phyloP scores from a whole-genome alignment of 1,140 invertebrate species.

The Drosophila cardini region DNA sequence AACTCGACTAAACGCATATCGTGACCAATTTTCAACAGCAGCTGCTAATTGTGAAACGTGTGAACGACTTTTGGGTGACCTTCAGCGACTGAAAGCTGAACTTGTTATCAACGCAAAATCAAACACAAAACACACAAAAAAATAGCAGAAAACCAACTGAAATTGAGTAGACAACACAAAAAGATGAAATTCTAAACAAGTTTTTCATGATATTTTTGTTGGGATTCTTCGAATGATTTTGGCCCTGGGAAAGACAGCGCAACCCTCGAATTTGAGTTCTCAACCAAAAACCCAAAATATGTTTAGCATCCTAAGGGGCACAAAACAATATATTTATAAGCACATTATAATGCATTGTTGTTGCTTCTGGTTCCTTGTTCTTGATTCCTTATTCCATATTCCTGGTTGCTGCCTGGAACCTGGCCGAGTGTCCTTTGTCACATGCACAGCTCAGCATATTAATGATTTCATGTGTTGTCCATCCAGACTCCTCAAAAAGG shows the following conservation, averaged over 20 bases:
- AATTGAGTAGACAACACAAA: background rate
- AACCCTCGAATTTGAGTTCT: slow-evolving; percentile 61
- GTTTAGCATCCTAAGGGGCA: slow-evolving; percentile 33
- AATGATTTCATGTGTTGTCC: slow-evolving; percentile 59
- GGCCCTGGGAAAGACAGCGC: slow-evolving; percentile 59
- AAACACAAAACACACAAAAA: slow-evolving; percentile 53
- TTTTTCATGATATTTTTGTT: slow-evolving; percentile 47
- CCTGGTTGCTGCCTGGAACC: background rate
- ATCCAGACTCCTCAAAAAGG: slow-evolving; percentile 19
- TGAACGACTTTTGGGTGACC: slow-evolving; percentile 75
- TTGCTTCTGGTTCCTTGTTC: slow-evolving; percentile 22
- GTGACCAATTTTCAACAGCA: slow-evolving; percentile 53
- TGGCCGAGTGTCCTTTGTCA: slow-evolving; percentile 70
- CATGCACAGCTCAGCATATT: slow-evolving; percentile 79
- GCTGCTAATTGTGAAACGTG: slow-evolving; percentile 82
- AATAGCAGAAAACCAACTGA: slow-evolving; percentile 22
- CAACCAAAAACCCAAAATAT: slow-evolving; percentile 43
- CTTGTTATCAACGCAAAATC: slow-evolving; percentile 72
- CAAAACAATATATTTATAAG: slow-evolving; percentile 68
- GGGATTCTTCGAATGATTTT: slow-evolving; percentile 28
- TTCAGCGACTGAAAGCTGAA: slow-evolving; percentile 56
- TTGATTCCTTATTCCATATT: background rate
- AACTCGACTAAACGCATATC: background rate
- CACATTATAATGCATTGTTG: slow-evolving; percentile 80
- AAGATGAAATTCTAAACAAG: slow-evolving; percentile 69